These are phyloP conservation scores for Copidosoma floridanum DNA, from an alignment of 1,140 invertebrate genomes.

Conservation along the genomic window DNA sequence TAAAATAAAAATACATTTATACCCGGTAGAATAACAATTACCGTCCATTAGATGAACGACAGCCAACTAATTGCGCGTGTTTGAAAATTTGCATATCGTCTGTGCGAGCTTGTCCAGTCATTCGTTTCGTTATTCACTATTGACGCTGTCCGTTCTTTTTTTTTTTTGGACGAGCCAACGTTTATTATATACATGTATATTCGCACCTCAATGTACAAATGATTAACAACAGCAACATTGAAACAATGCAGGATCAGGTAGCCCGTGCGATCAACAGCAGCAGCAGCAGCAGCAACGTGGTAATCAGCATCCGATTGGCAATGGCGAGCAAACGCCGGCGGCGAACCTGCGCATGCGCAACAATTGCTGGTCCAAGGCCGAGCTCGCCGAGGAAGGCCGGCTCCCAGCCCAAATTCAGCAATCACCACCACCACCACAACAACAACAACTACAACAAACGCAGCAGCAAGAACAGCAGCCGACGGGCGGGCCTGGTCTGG, in stretches of 20 bases:
- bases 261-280: neutral
- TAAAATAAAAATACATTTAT: too few species aligned
- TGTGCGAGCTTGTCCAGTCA: too few species aligned
- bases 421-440: too few species aligned
- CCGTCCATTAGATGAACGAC: too few species aligned
- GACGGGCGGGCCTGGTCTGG: constrained; percentile 13
- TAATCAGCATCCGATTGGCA: neutral
- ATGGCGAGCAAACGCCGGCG: neutral
- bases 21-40: too few species aligned
- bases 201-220: too few species aligned
- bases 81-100: too few species aligned
- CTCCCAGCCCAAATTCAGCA: constrained; percentile 31
- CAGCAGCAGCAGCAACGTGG: neutral
- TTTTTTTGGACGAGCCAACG: too few species aligned
- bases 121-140: too few species aligned
- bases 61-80: too few species aligned
- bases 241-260: constrained; percentile 3
- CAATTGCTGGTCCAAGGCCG: constrained; percentile 3
- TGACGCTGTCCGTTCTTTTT: too few species aligned
- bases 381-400: constrained; percentile 33
- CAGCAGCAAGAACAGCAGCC: constrained; percentile 27
- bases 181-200: too few species aligned
- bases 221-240: neutral
- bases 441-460: constrained; percentile 33
- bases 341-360: constrained; percentile 24